Percentiles rank a stretch among this genome's conserved stretches.
These are phyloP conservation scores for Callipepla californica DNA, from an alignment of 2,113 vertebrate species.

Conservation along the genomic window DNA sequence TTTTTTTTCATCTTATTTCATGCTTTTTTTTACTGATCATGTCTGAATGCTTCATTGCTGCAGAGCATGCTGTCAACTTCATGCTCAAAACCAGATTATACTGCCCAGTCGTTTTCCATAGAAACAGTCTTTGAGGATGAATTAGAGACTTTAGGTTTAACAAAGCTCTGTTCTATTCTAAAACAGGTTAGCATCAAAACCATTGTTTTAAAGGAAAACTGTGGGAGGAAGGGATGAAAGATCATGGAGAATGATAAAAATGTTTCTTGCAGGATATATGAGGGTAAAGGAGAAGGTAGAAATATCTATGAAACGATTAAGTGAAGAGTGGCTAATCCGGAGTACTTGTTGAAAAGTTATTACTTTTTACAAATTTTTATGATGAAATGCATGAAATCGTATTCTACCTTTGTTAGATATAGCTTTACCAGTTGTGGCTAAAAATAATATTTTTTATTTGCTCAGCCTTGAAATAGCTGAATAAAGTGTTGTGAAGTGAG, in stretches of 20 bases:
- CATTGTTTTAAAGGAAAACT: background rate
- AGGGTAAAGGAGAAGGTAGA: background rate
- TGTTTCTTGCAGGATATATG: background rate
- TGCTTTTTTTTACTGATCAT: background rate
- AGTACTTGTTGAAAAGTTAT: background rate
- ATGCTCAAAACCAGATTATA: background rate
- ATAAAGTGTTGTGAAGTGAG: background rate
- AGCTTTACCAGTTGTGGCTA: background rate
- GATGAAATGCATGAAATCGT: accelerated
- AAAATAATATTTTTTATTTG: background rate
- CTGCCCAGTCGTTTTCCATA: background rate
- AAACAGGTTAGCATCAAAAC: background rate
- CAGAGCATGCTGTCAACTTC: background rate
- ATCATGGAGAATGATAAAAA: background rate
- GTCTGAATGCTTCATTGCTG: background rate
- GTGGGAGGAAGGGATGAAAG: background rate
- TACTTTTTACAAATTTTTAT: background rate
- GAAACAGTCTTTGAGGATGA: background rate
- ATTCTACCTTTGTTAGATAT: background rate
- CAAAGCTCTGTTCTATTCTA: background rate
- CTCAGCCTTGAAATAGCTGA: background rate
- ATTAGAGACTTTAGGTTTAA: background rate
- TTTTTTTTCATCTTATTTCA: background rate
- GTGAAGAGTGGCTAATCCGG: background rate
- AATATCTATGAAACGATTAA: background rate